A percentile compares a stretch with the other conserved stretches of the same genome.
Conservation (phyloP, 2,113 vertebrate species). For the Sceloporus tristichus region DNA sequence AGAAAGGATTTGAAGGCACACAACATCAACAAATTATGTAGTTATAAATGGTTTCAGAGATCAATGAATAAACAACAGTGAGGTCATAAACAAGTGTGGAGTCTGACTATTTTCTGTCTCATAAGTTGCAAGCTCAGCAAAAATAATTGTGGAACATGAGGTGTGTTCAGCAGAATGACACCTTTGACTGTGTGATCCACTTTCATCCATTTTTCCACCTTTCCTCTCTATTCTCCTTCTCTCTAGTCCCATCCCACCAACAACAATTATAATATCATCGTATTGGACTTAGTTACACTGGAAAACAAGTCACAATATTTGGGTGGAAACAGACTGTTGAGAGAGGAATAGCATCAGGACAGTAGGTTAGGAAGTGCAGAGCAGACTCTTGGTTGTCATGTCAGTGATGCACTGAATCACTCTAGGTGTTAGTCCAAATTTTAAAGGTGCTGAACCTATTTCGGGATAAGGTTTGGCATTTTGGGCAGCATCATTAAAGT, state of each 20-base stretch:
- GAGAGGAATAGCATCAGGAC: too few relatives aligned
- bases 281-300: too few relatives aligned
- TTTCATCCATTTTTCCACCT: neutral
- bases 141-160: neutral
- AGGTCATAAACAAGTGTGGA: slow-evolving; percentile 44
- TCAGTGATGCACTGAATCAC: too few relatives aligned
- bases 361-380: too few relatives aligned
- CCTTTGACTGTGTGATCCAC: neutral
- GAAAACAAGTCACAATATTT: too few relatives aligned
- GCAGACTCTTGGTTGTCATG: too few relatives aligned
- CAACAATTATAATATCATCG: neutral
- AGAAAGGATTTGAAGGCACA: too few relatives aligned
- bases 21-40: neutral
- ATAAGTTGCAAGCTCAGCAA: neutral
- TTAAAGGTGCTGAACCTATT: too few relatives aligned
- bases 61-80: slow-evolving; percentile 52
- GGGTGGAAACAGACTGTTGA: too few relatives aligned
- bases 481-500: too few relatives aligned
- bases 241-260: neutral
- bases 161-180: neutral
- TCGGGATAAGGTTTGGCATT: too few relatives aligned
- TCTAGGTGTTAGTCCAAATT: too few relatives aligned
- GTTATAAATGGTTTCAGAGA: slow-evolving; percentile 52
- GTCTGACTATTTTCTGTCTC: slow-evolving; percentile 18
- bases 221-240: neutral